phyloP scores from a whole-genome alignment of 1,140 invertebrate species.

The Rhizoglyphus robini region DNA sequence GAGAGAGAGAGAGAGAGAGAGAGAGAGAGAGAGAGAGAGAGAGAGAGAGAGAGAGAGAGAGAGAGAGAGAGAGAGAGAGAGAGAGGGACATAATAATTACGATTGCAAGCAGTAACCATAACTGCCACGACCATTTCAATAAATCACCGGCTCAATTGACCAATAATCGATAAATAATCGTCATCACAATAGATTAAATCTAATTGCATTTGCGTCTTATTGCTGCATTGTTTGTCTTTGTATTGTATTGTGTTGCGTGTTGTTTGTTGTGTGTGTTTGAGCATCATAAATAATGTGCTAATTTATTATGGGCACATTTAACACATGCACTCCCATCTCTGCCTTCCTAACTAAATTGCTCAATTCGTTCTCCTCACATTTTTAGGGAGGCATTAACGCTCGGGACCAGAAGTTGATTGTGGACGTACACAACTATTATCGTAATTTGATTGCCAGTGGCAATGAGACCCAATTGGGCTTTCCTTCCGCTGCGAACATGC shows the following conservation, averaged over 20 bases:
- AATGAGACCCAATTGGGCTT: constrained; percentile 18
- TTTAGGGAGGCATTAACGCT: background rate
- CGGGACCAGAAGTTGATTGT: background rate
- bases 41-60: background rate
- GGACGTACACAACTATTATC: constrained; percentile 24
- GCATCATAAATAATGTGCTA: no score
- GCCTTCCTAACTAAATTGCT: no score
- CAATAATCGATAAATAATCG: background rate
- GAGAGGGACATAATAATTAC: background rate
- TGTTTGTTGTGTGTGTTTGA: no score
- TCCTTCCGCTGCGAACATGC: constrained; percentile 24
- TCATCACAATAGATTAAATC: background rate
- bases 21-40: background rate
- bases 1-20: background rate
- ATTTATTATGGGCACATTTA: no score
- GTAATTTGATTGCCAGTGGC: constrained; percentile 24
- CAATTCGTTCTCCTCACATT: no score
- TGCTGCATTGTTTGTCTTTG: no score
- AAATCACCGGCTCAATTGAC: background rate
- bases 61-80: background rate
- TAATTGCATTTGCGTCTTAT: no score
- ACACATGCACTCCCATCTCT: no score
- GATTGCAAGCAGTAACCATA: no score
- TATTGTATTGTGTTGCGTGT: no score
- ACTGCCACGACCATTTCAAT: no score